A percentile compares a stretch with the other conserved stretches of the same genome.
These are phyloP conservation scores for Vanessa cardui DNA, from an alignment of 2,888 invertebrate genomes.

Conservation along the genomic window DNA sequence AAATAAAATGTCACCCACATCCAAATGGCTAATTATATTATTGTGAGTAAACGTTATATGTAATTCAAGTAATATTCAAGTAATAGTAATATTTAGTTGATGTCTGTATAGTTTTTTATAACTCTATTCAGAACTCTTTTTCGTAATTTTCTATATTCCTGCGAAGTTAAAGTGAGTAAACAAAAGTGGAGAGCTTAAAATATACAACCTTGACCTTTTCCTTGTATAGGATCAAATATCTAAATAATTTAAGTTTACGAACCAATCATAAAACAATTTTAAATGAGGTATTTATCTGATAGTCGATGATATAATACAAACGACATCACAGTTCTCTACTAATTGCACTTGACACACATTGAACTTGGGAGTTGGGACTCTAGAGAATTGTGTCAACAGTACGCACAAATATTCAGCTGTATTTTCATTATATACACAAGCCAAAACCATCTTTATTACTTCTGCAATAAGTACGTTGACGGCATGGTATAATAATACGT, in stretches of 20 bases:
- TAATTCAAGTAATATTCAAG: too few relatives aligned
- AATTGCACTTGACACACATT: slow-evolving; percentile 51
- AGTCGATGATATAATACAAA: slow-evolving; percentile 15
- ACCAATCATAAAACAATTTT: slow-evolving; percentile 15
- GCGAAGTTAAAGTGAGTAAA: too few relatives aligned
- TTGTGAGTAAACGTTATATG: too few relatives aligned
- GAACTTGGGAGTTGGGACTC: slow-evolving; percentile 48
- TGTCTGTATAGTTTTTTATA: too few relatives aligned
- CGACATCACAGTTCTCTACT: slow-evolving; percentile 33
- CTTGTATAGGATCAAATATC: too few relatives aligned
- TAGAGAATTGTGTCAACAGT: slow-evolving; percentile 45
- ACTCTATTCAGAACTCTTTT: too few relatives aligned
- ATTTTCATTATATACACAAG: slow-evolving; percentile 6
- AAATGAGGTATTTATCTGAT: slow-evolving; percentile 22
- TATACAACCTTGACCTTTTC: too few relatives aligned
- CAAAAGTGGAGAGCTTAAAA: too few relatives aligned
- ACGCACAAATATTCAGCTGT: slow-evolving; percentile 12
- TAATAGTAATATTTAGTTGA: too few relatives aligned
- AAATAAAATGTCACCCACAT: too few relatives aligned
- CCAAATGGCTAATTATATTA: too few relatives aligned
- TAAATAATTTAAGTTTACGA: background rate
- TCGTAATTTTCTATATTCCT: too few relatives aligned
- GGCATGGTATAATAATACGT: slow-evolving; percentile 15
- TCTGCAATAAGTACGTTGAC: slow-evolving; percentile 17
- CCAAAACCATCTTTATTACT: slow-evolving; percentile 26